Conservation (phyloP, 1,140 invertebrate genomes). For the Andricus grossulariae region DNA sequence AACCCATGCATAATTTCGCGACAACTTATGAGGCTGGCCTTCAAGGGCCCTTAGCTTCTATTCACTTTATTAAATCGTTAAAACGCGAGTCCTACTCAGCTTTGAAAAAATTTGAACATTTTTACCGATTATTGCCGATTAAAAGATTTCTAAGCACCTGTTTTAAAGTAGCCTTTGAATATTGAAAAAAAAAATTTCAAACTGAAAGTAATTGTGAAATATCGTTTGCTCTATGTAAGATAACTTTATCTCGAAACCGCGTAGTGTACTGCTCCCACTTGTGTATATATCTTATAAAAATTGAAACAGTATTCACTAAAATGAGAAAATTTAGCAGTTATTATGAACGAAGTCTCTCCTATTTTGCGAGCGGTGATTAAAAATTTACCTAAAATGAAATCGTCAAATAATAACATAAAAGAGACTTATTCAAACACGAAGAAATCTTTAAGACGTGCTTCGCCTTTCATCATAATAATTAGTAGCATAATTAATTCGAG, state of each 20-base stretch:
- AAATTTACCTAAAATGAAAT: not conserved
- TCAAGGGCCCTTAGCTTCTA: slow-evolving; percentile 34
- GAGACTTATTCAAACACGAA: not conserved
- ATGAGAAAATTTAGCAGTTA: too few species aligned
- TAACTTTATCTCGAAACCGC: too few species aligned
- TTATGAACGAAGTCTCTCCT: too few species aligned
- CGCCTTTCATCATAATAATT: slow-evolving; percentile 58
- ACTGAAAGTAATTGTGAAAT: too few species aligned
- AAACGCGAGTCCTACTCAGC: slow-evolving; percentile 46
- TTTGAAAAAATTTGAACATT: not conserved
- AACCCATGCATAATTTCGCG: slow-evolving; percentile 57
- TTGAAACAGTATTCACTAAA: too few species aligned
- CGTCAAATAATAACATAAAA: not conserved
- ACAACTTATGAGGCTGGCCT: slow-evolving; percentile 53
- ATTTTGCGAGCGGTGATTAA: too few species aligned
- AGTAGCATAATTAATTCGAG: slow-evolving; percentile 67
- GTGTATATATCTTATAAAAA: too few species aligned
- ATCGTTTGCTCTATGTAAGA: too few species aligned
- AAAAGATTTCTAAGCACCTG: not conserved
- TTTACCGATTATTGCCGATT: slow-evolving; percentile 15
- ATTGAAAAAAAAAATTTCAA: too few species aligned
- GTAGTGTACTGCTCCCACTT: too few species aligned
- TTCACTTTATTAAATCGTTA: slow-evolving; percentile 60
- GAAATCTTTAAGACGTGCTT: slow-evolving; percentile 34
- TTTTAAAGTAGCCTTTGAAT: not conserved